Base-by-base conservation (phyloP, 2,113 vertebrate genomes). In the Puma concolor region DNA sequence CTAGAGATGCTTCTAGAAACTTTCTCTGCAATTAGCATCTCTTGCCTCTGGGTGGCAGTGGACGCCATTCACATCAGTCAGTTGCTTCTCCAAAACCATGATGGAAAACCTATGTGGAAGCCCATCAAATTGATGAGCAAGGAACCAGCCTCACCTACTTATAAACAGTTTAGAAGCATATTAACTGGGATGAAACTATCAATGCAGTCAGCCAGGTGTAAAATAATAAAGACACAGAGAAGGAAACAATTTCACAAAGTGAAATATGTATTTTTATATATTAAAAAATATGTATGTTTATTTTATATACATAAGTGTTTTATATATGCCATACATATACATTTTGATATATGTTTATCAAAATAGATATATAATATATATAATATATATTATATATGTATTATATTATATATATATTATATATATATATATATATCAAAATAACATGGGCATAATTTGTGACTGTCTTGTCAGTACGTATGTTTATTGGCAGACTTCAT, bases 11-110 rank as follows among this genome's bases (percentile, higher is more conserved):
- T 69, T 63, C 11, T 36, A 41, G 17, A 85, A 5, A 80, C 69
- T 97, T 96, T 95, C 54, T 74, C 92, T 97, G 90, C 94, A 98
- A 97, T 97, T 94, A 90, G 29, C 50, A n/a, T 4, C 3, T 1
- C 0, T 14, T 66, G 17, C 83, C 96, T 76, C 27, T 36, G 93
- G 97, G 95, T 52, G 97, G 89, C 86, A 95, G 71, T 52, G 79
- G 52, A 95, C 2, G 7, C 38, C 44, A 44, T 2, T 33, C 19
- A 29, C 63, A 5, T 64, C 38, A 44, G 63, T 41, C 31, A 27
- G n/a, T 15, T 15, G 67, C 36, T 50, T 88, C 2, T 36, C 38
- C 19, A 54, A 93, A 87, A 94, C 33, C 3, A 44, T 2, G 52
- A 33, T 52, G 21, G 64, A 69, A 27, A 48, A 36, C 25, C 15